These are phyloP conservation scores for Heliconius eleuchia DNA, from an alignment of 1,140 invertebrate species.

Conservation along the genomic window DNA sequence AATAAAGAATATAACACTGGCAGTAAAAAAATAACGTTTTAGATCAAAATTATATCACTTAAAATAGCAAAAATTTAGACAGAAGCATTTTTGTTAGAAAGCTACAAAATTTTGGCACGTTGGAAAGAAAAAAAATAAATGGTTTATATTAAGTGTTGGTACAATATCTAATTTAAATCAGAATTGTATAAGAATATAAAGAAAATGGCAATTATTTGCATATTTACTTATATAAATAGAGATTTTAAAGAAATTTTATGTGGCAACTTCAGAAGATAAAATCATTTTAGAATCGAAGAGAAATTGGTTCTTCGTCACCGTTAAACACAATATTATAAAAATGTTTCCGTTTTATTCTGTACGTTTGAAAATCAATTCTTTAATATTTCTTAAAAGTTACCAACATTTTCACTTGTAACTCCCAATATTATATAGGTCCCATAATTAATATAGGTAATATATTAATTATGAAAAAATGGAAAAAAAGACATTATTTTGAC, in stretches of 20 bases:
- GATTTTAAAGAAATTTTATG: too few species aligned
- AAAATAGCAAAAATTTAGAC: slow-evolving; percentile 2
- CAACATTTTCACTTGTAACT: neutral
- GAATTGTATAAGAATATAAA: too few species aligned
- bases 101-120: slow-evolving; percentile 52
- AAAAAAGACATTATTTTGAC: neutral
- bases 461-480: neutral
- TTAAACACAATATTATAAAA: too few species aligned
- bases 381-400: neutral
- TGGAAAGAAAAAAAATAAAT: slow-evolving; percentile 34
- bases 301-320: too few species aligned
- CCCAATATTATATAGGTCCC: too few species aligned
- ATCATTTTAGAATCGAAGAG: too few species aligned
- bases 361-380: neutral
- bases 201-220: too few species aligned
- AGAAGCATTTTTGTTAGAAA: slow-evolving; percentile 10
- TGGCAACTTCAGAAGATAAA: too few species aligned
- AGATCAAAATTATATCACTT: slow-evolving; percentile 18
- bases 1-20: slow-evolving; percentile 38
- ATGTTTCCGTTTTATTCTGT: too few species aligned
- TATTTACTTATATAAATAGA: too few species aligned
- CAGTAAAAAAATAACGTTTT: slow-evolving; percentile 23
- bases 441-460: too few species aligned
- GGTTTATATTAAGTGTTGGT: neutral
- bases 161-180: neutral